Base-by-base conservation (phyloP, 2,888 invertebrate species). In the Euzetes globulus region DNA sequence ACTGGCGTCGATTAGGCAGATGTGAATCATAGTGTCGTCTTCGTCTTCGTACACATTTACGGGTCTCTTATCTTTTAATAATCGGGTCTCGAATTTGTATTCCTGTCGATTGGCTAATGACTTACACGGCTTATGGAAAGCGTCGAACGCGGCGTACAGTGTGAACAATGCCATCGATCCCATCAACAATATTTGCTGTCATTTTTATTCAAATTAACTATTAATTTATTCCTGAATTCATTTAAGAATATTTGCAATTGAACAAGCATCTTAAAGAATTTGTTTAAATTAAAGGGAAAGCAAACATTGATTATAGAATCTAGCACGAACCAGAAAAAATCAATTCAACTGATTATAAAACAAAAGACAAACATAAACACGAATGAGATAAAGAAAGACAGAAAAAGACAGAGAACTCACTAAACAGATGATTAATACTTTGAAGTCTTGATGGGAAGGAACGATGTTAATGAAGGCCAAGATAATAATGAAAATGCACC, bases 11-110 rank as follows among this genome's bases (percentile, higher is more conserved):
- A 74, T 71, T 9, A 71, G 37, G 9, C 52, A 55, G 17, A 74
- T 37, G 15, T 50, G 63, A 3, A 71, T 17, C 58, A 74, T 71
- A 9, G 50, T 71, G 1, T 74, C 74, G 41, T 74, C 74, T n/a
- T 74, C 71, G 52, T 74, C 74, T 33, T 74, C 74, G 37, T 71
- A 74, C 11, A 74, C 74, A 74, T 74, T 74, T 7, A 74, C 74
- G 1, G 74, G 74, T 17, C 74, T 11, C 29, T 55, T 52, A 33
- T 74, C 74, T 71, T 71, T 70, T 0, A 19, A 13, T 33, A 41
- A 45, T 29, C 74, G 71, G 15, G 55, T 55, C 29, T 74, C 74
- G 13, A 74, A 55, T 71, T 71, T 74, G 52, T 71, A 74, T 22
- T 50, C 45, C 5, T 71, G 27, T n/a, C 13, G 17, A 45, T 63